These are phyloP conservation scores for Melanerpes formicivorus DNA, from an alignment of 2,113 vertebrate genomes.

Conservation along the genomic window DNA sequence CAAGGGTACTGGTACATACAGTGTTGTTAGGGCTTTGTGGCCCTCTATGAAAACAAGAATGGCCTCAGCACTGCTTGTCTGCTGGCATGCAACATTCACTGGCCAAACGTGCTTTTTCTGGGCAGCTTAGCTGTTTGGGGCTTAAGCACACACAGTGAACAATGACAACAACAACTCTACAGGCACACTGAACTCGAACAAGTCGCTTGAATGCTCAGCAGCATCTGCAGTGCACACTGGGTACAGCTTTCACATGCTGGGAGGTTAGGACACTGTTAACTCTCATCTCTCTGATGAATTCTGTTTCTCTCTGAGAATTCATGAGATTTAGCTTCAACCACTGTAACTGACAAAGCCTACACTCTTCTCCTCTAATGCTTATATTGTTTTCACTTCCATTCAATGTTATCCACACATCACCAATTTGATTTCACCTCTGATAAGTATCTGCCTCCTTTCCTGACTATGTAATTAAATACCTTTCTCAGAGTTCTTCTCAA, in stretches of 20 bases:
- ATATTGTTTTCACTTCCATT: background rate
- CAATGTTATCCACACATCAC: background rate
- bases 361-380: background rate
- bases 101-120: background rate
- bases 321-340: background rate
- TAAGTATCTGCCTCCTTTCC: background rate
- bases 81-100: background rate
- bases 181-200: background rate
- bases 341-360: background rate
- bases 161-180: background rate
- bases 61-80: background rate
- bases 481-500: background rate
- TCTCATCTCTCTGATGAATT: background rate
- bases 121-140: background rate
- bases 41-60: background rate
- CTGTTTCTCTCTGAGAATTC: background rate
- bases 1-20: background rate
- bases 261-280: background rate
- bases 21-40: background rate
- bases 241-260: background rate
- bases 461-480: background rate
- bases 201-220: fast-evolving
- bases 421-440: background rate
- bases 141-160: background rate
- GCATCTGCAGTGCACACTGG: fast-evolving